phyloP scores from a whole-genome alignment of 35 echinoderm and acorn worm genomes.

The Lytechinus variegatus region DNA sequence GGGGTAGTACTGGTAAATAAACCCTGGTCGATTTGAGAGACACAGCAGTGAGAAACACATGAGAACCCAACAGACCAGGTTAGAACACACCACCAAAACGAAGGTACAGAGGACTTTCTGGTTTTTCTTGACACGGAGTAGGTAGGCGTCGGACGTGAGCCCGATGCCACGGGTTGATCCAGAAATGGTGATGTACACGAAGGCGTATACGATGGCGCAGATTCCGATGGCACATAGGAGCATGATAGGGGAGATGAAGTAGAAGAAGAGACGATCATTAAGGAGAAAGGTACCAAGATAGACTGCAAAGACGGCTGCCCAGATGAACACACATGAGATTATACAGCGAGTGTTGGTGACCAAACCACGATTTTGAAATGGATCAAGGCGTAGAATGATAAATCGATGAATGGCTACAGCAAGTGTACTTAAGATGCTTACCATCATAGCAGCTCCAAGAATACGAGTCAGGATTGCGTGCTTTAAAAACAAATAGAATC shows the following conservation, averaged over 20 bases:
- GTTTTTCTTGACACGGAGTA: background rate
- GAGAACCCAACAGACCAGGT: background rate
- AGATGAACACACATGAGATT: background rate
- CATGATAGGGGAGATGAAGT: constrained; percentile 2
- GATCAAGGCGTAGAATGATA: constrained; percentile 1
- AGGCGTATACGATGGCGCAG: background rate
- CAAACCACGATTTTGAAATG: background rate
- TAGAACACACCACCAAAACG: background rate
- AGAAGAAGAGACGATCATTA: background rate
- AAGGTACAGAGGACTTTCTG: constrained; percentile 8
- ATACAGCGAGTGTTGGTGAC: constrained; percentile 12
- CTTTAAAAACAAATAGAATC: background rate
- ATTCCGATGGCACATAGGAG: background rate
- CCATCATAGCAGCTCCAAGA: constrained; percentile 21
- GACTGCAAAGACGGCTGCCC: background rate
- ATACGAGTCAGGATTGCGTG: background rate
- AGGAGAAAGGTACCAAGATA: background rate
- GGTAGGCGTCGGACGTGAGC: background rate
- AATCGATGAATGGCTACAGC: constrained; percentile 26
- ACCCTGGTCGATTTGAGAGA: background rate
- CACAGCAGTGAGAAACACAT: background rate
- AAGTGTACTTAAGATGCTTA: constrained; percentile 15
- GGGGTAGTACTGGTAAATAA: background rate
- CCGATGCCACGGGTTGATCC: background rate
- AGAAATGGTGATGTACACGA: background rate